A percentile compares a stretch with the other conserved stretches of the same genome.
These are phyloP conservation scores for Eristalis pertinax DNA, from an alignment of 2,888 invertebrate genomes.

Conservation along the genomic window DNA sequence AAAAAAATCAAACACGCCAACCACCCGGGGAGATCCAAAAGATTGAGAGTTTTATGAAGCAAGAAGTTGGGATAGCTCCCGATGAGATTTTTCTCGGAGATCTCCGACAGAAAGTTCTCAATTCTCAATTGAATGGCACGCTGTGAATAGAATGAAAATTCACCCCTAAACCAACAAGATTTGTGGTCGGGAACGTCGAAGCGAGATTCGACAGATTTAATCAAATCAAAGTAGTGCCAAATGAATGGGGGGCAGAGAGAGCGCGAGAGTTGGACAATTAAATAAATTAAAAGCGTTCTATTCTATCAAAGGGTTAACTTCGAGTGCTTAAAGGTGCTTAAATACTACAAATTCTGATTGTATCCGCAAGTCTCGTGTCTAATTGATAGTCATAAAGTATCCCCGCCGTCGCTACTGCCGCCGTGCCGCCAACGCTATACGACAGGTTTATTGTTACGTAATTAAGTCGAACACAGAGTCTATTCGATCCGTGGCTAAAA, in stretches of 20 bases:
- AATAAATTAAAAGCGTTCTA: slow-evolving; percentile 33
- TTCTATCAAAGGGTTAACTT: not conserved
- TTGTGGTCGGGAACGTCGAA: slow-evolving; percentile 49
- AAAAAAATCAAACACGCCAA: not conserved
- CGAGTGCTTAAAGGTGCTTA: slow-evolving; percentile 3
- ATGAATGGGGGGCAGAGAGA: not conserved
- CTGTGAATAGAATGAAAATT: slow-evolving; percentile 36
- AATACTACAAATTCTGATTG: slow-evolving; percentile 1
- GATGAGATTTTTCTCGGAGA: slow-evolving; percentile 56
- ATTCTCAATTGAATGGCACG: slow-evolving; percentile 35
- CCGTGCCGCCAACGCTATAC: not conserved
- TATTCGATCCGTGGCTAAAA: slow-evolving; percentile 34
- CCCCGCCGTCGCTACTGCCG: not conserved
- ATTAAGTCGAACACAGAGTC: slow-evolving; percentile 22
- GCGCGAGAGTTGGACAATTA: slow-evolving; percentile 12
- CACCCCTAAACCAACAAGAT: slow-evolving; percentile 50
- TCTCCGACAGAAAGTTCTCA: slow-evolving; percentile 25
- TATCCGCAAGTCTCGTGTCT: slow-evolving; percentile 20
- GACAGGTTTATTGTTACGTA: slow-evolving; percentile 14
- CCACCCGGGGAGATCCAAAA: slow-evolving; percentile 34
- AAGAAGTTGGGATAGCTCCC: slow-evolving; percentile 63
- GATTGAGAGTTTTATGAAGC: slow-evolving; percentile 67
- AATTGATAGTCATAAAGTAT: slow-evolving; percentile 33
- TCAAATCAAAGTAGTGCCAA: slow-evolving; percentile 23
- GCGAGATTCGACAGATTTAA: slow-evolving; percentile 45